Evolutionary conservation across 1,140 invertebrate species (phyloP), one percentile per base, ranked within the genome.

Genomic region (Idris sp.): DNA sequence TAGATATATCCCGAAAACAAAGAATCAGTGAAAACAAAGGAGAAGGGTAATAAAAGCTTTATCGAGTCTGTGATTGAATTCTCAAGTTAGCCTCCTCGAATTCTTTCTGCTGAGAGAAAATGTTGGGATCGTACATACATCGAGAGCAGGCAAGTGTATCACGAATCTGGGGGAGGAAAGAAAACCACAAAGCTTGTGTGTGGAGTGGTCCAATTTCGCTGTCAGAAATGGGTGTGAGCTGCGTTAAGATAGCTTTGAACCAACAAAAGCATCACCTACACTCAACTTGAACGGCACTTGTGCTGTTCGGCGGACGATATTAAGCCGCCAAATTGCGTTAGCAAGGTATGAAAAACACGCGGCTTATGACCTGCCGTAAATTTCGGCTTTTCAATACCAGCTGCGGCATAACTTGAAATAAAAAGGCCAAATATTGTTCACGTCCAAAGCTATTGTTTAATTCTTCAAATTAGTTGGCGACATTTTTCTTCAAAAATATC

Each of bases 221-320:
- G 53, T 54, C 61, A 71, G 59, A 43, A 69, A 62, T 53, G 58
- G 35, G 58, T 46, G 46, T 11, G 35, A 43, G 44, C n/a, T 35
- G 30, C 26, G 26, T 19, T 16, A 41, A 61, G 62, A 62, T 74
- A 54, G 48, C 31, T 61, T 74, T 67, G 43, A 54, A 64, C 51
- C 61, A 67, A 36, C 59, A 35, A 51, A 54, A 56, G 46, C 46
- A 36, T 46, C 35, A 54, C 38, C 35, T 53, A 35, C 44, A 19
- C 18, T 58, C 58, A 64, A 72, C 67, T 72, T 54, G 53, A 73
- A 41, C 67, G 53, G 58, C 67, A 64, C 76, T 76, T 75, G 62
- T 74, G 38, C 31, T 58, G 62, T 62, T 61, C 58, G 68, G 68
- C 69, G 54, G 65, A 73, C 65, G 73, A 74, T 78, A 76, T 78